phyloP scores from a whole-genome alignment of 1,140 invertebrate genomes.

The Diabrotica virgifera region DNA sequence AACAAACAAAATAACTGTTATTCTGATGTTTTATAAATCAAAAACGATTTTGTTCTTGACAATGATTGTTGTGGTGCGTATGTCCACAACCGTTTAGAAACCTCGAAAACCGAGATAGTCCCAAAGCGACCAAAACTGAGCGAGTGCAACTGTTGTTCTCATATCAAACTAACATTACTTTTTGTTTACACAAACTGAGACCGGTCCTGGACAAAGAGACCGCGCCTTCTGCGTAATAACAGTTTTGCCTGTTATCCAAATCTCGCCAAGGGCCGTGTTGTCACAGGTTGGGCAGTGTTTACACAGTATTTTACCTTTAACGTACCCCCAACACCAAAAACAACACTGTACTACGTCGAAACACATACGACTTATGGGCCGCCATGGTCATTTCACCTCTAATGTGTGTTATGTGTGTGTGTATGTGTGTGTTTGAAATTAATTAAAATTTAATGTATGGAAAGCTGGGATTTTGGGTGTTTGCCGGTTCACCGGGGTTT shows the following conservation, averaged over 20 bases:
- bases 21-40: too few relatives aligned
- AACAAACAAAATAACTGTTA: too few relatives aligned
- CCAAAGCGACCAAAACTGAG: background rate
- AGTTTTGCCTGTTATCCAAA: slow-evolving; percentile 35
- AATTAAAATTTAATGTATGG: slow-evolving; percentile 25
- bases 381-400: slow-evolving; percentile 18
- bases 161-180: background rate
- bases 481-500: slow-evolving; percentile 16
- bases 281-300: slow-evolving; percentile 33
- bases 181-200: background rate
- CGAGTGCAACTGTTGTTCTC: background rate
- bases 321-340: slow-evolving; percentile 27
- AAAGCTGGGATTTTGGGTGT: slow-evolving; percentile 17
- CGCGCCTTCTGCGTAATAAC: slow-evolving; percentile 30
- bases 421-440: slow-evolving; percentile 19
- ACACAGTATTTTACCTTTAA: slow-evolving; percentile 28
- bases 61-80: too few relatives aligned
- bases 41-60: too few relatives aligned
- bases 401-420: slow-evolving; percentile 19
- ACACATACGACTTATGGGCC: slow-evolving; percentile 19
- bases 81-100: background rate
- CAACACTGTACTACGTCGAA: slow-evolving; percentile 15
- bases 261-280: slow-evolving; percentile 31
- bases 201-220: slow-evolving; percentile 16
- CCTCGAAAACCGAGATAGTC: background rate